Evolutionary conservation across 2,888 invertebrate species (phyloP).

Genomic region (Scelioninae gen. 2): DNA sequence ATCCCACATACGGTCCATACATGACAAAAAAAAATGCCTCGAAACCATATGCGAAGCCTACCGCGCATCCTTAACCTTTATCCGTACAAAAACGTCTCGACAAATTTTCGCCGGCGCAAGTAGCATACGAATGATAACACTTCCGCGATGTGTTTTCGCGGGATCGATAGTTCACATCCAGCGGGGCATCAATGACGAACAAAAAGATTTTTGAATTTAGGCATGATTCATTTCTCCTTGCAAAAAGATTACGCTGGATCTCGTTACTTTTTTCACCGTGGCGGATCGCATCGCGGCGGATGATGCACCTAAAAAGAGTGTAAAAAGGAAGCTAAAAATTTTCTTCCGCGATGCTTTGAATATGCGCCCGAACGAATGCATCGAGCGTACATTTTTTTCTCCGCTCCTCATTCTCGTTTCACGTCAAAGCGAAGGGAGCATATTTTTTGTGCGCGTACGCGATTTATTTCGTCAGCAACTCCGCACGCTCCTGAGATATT

Average conservation of each 20-base stretch:
- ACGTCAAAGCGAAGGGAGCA: conserved; percentile 56
- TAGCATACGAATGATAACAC: too few relatives aligned
- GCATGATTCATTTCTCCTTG: conserved; percentile 4
- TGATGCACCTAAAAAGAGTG: conserved; percentile 43
- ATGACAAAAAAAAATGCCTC: too few relatives aligned
- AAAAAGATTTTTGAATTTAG: conserved; percentile 5
- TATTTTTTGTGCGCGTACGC: conserved; percentile 50
- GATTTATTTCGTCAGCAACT: conserved; percentile 52
- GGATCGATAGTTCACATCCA: too few relatives aligned
- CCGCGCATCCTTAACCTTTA: too few relatives aligned
- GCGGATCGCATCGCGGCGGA: conserved; percentile 44
- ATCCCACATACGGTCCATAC: too few relatives aligned
- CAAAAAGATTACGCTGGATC: conserved; percentile 40
- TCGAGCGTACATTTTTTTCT: conserved; percentile 48
- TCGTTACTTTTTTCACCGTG: conserved; percentile 38
- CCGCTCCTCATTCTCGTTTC: conserved; percentile 45
- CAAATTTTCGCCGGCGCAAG: too few relatives aligned
- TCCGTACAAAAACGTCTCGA: too few relatives aligned
- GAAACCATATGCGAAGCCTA: too few relatives aligned
- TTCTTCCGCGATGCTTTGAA: conserved; percentile 55
- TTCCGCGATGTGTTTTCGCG: too few relatives aligned
- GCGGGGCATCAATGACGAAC: too few relatives aligned
- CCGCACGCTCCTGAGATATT: conserved; percentile 49
- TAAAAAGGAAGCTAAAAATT: conserved; percentile 47
- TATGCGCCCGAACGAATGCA: conserved; percentile 54